A percentile compares a stretch with the other conserved stretches of the same genome.
These are phyloP conservation scores for Ornithorhynchus anatinus DNA, from an alignment of 2,113 vertebrate genomes.

Conservation along the genomic window DNA sequence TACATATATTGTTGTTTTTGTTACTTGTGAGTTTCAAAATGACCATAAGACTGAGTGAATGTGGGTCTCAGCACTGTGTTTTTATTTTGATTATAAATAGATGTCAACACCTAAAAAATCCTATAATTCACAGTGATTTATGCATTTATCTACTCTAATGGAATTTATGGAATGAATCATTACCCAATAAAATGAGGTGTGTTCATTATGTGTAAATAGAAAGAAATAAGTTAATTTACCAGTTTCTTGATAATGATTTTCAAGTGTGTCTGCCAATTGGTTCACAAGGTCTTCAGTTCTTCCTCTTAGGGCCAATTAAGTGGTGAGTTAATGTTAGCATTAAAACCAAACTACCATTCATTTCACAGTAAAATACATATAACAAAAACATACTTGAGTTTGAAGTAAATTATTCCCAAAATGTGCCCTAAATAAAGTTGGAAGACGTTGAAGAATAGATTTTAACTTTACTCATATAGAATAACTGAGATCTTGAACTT, in stretches of 20 bases:
- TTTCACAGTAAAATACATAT: background rate
- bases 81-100: no score
- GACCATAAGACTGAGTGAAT: background rate
- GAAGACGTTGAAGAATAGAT: background rate
- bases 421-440: background rate
- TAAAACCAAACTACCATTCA: background rate
- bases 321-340: background rate
- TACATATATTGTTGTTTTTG: background rate
- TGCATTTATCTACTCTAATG: background rate
- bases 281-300: background rate
- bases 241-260: background rate
- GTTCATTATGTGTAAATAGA: background rate
- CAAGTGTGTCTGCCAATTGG: background rate
- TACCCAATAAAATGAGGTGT: no score
- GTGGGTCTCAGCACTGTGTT: background rate
- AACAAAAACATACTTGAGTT: background rate
- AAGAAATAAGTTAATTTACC: background rate
- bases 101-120: background rate
- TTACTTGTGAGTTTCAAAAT: background rate
- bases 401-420: background rate
- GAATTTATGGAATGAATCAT: background rate
- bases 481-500: background rate
- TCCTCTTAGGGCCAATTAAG: background rate
- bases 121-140: background rate
- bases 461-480: background rate